A percentile compares a stretch with the other conserved stretches of the same genome.
Conservation (phyloP, 1,140 invertebrate genomes). For the Drosophila oshimai region DNA sequence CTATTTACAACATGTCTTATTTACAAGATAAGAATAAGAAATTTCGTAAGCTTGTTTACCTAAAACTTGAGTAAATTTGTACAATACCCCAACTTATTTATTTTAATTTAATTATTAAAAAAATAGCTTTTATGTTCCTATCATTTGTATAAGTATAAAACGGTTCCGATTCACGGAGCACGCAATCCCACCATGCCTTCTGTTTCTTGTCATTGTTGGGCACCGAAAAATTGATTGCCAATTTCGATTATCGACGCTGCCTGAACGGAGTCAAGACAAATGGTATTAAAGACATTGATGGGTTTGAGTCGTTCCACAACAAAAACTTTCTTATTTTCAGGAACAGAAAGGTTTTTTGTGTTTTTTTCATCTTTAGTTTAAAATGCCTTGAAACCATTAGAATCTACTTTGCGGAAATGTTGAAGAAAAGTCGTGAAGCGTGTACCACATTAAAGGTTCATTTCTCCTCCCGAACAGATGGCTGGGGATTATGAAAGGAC, state of each 20-base stretch:
- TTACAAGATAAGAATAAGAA: too few relatives aligned
- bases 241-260: conserved; percentile 46
- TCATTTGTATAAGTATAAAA: too few relatives aligned
- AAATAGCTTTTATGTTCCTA: too few relatives aligned
- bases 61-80: too few relatives aligned
- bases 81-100: too few relatives aligned
- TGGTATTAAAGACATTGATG: neutral
- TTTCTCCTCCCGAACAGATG: conserved; percentile 24
- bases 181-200: conserved; percentile 2
- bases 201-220: conserved; percentile 20
- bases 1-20: too few relatives aligned
- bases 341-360: conserved; percentile 12
- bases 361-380: conserved; percentile 11
- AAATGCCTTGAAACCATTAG: neutral
- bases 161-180: conserved; percentile 4
- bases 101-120: too few relatives aligned
- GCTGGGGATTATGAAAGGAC: conserved; percentile 14
- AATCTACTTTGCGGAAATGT: conserved; percentile 21
- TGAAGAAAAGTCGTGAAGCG: conserved; percentile 43
- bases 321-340: neutral
- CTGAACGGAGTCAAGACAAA: conserved; percentile 11
- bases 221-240: conserved; percentile 30
- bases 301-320: neutral
- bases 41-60: too few relatives aligned
- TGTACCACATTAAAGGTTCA: conserved; percentile 55